Percentiles rank a stretch among this genome's conserved stretches.
Conservation (phyloP, 2,797 vertebrate species). For the Neostethus bicornis region DNA sequence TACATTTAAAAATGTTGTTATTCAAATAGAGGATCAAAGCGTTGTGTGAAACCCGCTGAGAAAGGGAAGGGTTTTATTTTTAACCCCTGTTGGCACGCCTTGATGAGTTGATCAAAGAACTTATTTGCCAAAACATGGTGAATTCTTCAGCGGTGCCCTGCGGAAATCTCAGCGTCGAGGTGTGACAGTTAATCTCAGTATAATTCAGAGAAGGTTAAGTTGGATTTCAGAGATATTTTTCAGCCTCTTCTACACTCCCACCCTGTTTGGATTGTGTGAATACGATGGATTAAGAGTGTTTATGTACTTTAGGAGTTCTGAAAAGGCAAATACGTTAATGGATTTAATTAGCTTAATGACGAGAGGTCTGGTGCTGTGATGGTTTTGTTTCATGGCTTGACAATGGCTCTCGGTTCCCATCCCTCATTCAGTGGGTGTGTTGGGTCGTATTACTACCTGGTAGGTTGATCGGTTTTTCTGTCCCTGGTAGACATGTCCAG, state of each 20-base stretch:
- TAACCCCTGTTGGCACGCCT: constrained; percentile 32
- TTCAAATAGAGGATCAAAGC: constrained; percentile 56
- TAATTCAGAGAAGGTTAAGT: constrained; percentile 1
- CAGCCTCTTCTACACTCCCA: background rate
- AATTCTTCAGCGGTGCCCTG: constrained; percentile 25
- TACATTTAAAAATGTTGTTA: constrained; percentile 36
- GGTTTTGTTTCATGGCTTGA: too few species aligned
- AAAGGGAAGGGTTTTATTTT: constrained; percentile 47
- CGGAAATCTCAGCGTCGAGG: constrained; percentile 34
- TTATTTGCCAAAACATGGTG: constrained; percentile 43
- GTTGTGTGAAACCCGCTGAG: constrained; percentile 34
- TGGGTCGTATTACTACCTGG: too few species aligned
- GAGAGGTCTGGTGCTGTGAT: background rate
- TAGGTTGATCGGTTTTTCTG: too few species aligned
- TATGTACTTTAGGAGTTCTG: background rate
- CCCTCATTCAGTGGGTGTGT: too few species aligned
- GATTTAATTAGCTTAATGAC: too few species aligned
- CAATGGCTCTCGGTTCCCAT: too few species aligned
- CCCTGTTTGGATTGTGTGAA: background rate
- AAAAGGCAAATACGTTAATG: too few species aligned
- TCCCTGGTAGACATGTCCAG: too few species aligned
- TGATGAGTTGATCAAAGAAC: constrained; percentile 58
- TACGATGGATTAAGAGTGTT: background rate
- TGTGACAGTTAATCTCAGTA: constrained; percentile 32
- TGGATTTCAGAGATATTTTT: constrained; percentile 23